These are phyloP conservation scores for Simalia tracyae DNA, from an alignment of 2,797 vertebrate species.

Conservation along the genomic window DNA sequence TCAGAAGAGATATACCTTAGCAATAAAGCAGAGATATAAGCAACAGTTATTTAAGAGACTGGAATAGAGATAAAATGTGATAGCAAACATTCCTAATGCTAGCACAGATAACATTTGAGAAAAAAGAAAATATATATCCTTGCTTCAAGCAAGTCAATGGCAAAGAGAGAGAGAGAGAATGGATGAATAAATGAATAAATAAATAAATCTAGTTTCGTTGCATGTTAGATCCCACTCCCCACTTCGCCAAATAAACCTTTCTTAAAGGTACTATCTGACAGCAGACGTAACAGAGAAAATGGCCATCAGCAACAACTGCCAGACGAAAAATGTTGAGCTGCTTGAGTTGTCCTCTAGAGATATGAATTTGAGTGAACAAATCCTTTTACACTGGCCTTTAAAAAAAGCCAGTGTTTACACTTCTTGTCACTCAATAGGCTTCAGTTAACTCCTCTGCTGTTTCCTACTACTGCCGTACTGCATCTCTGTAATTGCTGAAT, in stretches of 20 bases:
- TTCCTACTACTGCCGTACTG: slow-evolving; percentile 6
- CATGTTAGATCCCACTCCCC: neutral
- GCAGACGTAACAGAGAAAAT: slow-evolving; percentile 58
- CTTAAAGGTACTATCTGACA: slow-evolving; percentile 65
- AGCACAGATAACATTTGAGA: neutral
- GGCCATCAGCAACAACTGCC: slow-evolving; percentile 50
- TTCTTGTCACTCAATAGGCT: slow-evolving; percentile 38
- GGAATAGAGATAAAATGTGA: neutral
- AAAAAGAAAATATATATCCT: neutral
- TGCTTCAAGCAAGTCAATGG: slow-evolving; percentile 4
- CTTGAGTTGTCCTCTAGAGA: slow-evolving; percentile 56
- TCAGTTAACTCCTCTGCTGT: slow-evolving; percentile 32
- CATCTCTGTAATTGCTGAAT: neutral
- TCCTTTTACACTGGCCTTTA: slow-evolving; percentile 30
- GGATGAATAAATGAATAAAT: no score
- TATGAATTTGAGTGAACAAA: slow-evolving; percentile 51
- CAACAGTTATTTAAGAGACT: neutral
- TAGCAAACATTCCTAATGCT: neutral
- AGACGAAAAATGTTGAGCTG: slow-evolving; percentile 60
- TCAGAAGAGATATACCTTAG: neutral
- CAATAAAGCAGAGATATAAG: neutral
- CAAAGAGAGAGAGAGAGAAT: neutral
- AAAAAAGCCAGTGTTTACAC: slow-evolving; percentile 14
- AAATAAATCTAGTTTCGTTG: neutral
- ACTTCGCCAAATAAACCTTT: slow-evolving; percentile 62